A percentile compares a stretch with the other conserved stretches of the same genome.
These are phyloP conservation scores for Rhynchonycteris naso DNA, from an alignment of 2,797 vertebrate species.

Conservation along the genomic window DNA sequence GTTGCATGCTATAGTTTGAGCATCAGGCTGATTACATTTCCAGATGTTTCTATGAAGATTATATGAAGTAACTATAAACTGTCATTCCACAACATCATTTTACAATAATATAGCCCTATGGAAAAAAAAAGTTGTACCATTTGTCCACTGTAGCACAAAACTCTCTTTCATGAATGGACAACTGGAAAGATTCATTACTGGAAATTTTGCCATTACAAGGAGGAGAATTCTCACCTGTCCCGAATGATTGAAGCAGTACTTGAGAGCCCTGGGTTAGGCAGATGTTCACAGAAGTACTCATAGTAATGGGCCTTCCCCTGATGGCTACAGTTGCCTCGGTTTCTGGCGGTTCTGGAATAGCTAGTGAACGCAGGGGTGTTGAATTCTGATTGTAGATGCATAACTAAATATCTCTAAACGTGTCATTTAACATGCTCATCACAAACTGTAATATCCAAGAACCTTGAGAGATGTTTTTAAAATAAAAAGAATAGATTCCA, in stretches of 20 bases:
- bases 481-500: background rate
- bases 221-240: background rate
- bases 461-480: background rate
- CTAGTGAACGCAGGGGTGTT: background rate
- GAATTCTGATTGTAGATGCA: background rate
- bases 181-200: conserved; percentile 56
- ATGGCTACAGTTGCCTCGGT: background rate
- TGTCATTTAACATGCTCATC: background rate
- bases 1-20: conserved; percentile 72
- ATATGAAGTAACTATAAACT: conserved; percentile 64
- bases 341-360: background rate
- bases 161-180: conserved; percentile 50
- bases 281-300: conserved; percentile 38
- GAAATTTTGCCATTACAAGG: conserved; percentile 35
- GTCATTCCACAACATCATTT: conserved; percentile 59
- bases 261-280: conserved; percentile 35
- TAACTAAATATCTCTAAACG: background rate
- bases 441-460: background rate
- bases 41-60: conserved; percentile 81
- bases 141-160: conserved; percentile 56
- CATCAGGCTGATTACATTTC: conserved; percentile 81
- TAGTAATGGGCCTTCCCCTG: conserved; percentile 1
- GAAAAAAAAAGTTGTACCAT: background rate
- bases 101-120: conserved; percentile 61
- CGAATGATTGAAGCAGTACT: background rate